Base-by-base conservation (phyloP, 1,140 invertebrate species). In the Hirudo medicinalis region DNA sequence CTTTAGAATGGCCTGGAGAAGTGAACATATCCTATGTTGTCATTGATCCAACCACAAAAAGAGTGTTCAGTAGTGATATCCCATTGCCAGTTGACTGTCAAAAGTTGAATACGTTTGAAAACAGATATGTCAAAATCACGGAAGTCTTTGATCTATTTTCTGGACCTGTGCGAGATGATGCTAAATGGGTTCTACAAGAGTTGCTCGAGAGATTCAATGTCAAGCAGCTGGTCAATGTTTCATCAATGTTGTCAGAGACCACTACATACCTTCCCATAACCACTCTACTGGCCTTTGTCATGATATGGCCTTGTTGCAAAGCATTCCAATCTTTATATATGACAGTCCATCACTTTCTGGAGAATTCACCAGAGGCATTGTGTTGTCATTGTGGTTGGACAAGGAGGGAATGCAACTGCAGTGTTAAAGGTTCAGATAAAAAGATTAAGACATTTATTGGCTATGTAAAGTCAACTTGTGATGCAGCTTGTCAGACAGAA, bases 111-210 rank as follows among this genome's bases (percentile, higher is more conserved):
- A 49, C n/a, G 22, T 55, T 73, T 27, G 72, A 73, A 53, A 66
- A 73, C 54, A 49, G 54, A 60, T 73, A 73, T 54, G 72, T 73
- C 19, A 71, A 66, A 57, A 32, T 73, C n/a, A 40, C 69, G 19
- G 27, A 20, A 11, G 29, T 73, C 5, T 43, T 71, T 25, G 57
- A 73, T 49, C 55, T 57, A 13, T 60, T 71, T 60, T 22, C 70
- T 29, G 25, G n/a, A 32, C n/a, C 19, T 43, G 29, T 60, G 20
- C 27, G 15, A 27, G 53, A 57, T 22, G 57, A 57, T 22, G 70
- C 54, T 6, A 53, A 32, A 11, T 32, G 25, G n/a, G 55, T 60
- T 20, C n/a, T 71, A 11, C 17, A 60, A 43, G 40, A 66, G 25
- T 54, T 71, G 27, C 22, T 54, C 22, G 27, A 66, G 25, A 20